Base-by-base conservation (phyloP, 1,140 invertebrate genomes). In the Grapholita molesta region DNA sequence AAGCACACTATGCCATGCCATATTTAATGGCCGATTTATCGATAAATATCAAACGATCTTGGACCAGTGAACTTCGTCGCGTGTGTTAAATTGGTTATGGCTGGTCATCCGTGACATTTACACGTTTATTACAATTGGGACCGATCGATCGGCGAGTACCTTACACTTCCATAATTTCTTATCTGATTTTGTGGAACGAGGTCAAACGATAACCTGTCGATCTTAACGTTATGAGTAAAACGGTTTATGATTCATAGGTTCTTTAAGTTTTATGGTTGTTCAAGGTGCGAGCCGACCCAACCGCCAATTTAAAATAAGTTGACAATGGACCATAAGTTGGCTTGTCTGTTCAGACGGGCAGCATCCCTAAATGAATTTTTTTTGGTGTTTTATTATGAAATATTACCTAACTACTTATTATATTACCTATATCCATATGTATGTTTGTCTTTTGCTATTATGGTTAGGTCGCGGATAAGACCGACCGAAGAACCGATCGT, bases 171-270 rank as follows among this genome's bases (percentile, higher is more conserved):
- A 80, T 80, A 77, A 81, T 80, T 76, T 75, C 68, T 83, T 81
- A 79, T 84, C 79, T 75, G 79, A 78, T 81, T 77, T 76, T 66
- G 72, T 76, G 72, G 73, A 77, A 77, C 74, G 74, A 82, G 79
- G 82, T 76, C 82, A 73, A 70, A 67, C 57, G 70, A 76, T 35
- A 48, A 42, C 25, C 35, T 38, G 35, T 38, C 35, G n/a, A 38
- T 38, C 35, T 61, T 12, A 61, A 24, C 23, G 24, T 28, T n/a
- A n/a, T n/a, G 12, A 38, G 12, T 38, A 38, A 38, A 38, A 38
- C 35, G n/a, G 35, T 38, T 38, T 38, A 38, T 38, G 35, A 38
- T 38, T 38, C 35, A 38, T 38, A 38, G 7, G n/a, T n/a, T 38
- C 35, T 38, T 30, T 15, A 38, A 38, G 35, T 38, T 38, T 38